These are phyloP conservation scores for Rhineura floridana DNA, from an alignment of 2,113 vertebrate species.

Conservation along the genomic window DNA sequence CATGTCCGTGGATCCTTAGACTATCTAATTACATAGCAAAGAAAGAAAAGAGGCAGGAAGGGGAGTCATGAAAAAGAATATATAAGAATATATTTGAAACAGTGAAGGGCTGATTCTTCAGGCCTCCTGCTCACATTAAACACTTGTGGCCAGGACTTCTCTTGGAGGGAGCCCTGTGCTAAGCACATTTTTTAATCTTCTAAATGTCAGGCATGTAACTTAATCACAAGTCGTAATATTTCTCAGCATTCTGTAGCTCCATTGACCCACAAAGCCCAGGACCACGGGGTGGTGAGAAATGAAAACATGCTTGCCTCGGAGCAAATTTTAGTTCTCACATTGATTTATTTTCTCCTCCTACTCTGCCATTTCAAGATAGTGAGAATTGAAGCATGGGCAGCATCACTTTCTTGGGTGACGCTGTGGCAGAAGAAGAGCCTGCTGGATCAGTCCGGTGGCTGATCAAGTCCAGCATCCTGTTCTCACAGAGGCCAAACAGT, in stretches of 20 bases:
- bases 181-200: conserved; percentile 6
- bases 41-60: conserved; percentile 23
- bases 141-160: conserved; percentile 12
- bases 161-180: conserved; percentile 8
- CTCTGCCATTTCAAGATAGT: background rate
- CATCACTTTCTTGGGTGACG: background rate
- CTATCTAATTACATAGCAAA: conserved; percentile 45
- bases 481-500: too few species aligned
- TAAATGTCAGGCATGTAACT: conserved; percentile 15
- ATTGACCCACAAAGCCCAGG: conserved; percentile 10
- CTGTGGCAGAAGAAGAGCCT: conserved; percentile 30
- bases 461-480: too few species aligned
- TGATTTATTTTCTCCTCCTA: background rate
- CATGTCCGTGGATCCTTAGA: background rate
- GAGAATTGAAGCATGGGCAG: background rate
- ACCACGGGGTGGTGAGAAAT: conserved; percentile 24
- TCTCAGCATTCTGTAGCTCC: accelerated
- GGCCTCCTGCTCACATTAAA: background rate
- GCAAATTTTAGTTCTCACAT: conserved; percentile 5
- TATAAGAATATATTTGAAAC: conserved; percentile 39
- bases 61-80: conserved; percentile 24
- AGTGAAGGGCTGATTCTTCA: conserved; percentile 18
- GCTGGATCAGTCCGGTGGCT: too few species aligned
- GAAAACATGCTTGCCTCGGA: conserved; percentile 1
- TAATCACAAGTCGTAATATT: background rate